These are phyloP conservation scores for Oreotrochilus melanogaster DNA, from an alignment of 2,113 vertebrate species.

Conservation along the genomic window DNA sequence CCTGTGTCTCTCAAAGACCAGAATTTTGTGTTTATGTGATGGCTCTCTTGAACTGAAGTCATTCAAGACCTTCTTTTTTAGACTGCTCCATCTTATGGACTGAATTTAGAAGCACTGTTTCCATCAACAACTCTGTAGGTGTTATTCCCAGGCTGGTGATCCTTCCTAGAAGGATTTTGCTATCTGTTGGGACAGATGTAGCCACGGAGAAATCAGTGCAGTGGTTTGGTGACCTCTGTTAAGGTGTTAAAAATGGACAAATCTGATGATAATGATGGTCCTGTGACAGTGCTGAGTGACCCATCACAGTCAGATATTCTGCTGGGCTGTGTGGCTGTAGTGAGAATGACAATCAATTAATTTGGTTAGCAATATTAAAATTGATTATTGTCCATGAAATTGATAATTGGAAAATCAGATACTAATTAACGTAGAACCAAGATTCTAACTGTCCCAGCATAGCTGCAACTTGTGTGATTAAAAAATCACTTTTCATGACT, in stretches of 20 bases:
- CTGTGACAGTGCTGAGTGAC: neutral
- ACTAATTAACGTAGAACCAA: neutral
- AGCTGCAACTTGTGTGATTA: neutral
- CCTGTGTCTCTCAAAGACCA: neutral
- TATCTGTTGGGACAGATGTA: neutral
- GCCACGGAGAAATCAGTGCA: neutral
- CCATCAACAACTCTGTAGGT: neutral
- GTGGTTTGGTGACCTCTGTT: neutral
- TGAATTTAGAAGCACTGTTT: neutral
- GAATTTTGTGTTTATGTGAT: neutral
- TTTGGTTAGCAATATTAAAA: neutral
- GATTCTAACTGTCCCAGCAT: neutral
- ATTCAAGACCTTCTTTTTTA: neutral
- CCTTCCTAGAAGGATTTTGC: neutral
- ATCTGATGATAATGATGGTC: neutral
- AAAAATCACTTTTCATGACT: neutral
- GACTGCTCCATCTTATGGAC: neutral
- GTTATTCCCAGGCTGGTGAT: neutral
- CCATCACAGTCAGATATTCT: neutral
- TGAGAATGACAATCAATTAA: neutral
- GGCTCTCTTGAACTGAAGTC: neutral
- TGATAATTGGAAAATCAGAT: neutral
- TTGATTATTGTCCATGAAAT: neutral
- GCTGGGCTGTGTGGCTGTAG: neutral
- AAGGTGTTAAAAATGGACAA: neutral